phyloP scores from a whole-genome alignment of 2,113 vertebrate species.

The Cariama cristata region DNA sequence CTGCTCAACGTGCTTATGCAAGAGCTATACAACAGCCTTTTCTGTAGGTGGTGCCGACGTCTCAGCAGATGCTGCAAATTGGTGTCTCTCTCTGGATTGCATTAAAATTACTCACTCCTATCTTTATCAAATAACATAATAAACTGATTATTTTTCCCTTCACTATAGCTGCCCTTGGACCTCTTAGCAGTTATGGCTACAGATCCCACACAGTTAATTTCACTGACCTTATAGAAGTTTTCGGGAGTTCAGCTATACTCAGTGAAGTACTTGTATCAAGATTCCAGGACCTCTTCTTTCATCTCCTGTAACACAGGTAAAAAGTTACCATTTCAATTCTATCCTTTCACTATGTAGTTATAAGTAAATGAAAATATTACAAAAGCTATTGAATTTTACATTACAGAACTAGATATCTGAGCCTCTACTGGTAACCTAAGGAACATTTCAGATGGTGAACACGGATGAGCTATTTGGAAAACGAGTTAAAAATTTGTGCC shows the following conservation, averaged over 20 bases:
- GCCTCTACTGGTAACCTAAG: neutral
- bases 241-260: neutral
- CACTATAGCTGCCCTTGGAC: neutral
- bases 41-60: conserved; percentile 16
- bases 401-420: neutral
- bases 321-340: neutral
- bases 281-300: neutral
- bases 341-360: neutral
- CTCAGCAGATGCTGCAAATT: neutral
- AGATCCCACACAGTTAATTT: neutral
- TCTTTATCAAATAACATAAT: neutral
- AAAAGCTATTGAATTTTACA: neutral
- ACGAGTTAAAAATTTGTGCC: neutral
- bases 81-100: neutral
- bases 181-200: neutral
- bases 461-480: neutral
- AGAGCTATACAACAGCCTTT: neutral
- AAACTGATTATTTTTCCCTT: neutral
- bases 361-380: neutral
- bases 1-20: neutral
- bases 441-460: neutral
- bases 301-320: neutral
- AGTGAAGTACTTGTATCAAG: rapidly evolving
- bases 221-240: neutral
- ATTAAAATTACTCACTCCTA: neutral